Evolutionary conservation across 2,113 vertebrate species (phyloP), one percentile per base, ranked within the genome.

Genomic region (Crypturellus undulatus): DNA sequence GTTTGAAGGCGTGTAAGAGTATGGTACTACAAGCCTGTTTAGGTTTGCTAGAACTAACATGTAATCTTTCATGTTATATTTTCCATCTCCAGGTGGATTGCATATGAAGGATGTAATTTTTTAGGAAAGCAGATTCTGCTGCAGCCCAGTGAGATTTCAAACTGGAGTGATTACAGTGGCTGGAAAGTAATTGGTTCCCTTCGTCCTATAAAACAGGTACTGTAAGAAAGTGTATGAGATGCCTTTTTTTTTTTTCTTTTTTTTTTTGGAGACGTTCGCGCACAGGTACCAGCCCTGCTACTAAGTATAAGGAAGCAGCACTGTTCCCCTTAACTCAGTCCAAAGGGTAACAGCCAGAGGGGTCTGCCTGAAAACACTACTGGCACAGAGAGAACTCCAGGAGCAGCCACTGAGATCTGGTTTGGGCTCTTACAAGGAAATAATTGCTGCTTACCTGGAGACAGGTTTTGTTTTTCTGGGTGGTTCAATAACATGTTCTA

Each of bases 181-280:
- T 99, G 98, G 98, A 98, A 98, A 91, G 97, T 84, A 12, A 96
- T 98, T n/a, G 98, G 98, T 47, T 99, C 98, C 38, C 96, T 99
- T 63, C 98, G 98, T 64, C 98, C 98, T 45, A 19, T 99, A 84
- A 98, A 97, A 91, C 98, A 98, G 98, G 98, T 99, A 96, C 87
- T 34, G n/a, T 25, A 30, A 64, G 9, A 67, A 78, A 92, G 7
- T 26, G 18, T 32, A 18, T 17, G 38, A 51, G 54, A 38, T 9
- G 67, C 26, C 28, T 5, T 3, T 40, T 15, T 6, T 6, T 47
- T 26, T 26, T 69, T 11, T 63, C 14, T 51, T 24, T 51, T 52
- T 25, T 52, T 52, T 26, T 26, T 52, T 13, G 10, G 30, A 58
- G 51, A 70, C 15, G 0, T 34, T 56, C 60, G 28, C 17, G 19